Base-by-base conservation (phyloP, 2,113 vertebrate species). In the Esox niger region DNA sequence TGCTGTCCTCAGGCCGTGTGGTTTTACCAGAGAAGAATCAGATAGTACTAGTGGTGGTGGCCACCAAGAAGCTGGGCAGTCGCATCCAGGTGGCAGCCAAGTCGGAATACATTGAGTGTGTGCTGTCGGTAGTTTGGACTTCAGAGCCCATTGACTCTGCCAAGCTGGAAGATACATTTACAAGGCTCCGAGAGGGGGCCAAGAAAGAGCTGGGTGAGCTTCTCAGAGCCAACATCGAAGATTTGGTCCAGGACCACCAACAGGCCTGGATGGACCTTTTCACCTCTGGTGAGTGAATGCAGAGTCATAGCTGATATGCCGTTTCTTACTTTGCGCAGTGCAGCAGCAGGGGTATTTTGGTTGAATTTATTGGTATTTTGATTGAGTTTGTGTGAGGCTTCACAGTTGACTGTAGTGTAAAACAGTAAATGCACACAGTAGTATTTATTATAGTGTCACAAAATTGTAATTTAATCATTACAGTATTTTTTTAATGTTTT, bases 191-290 rank as follows among this genome's bases (percentile, higher is more conserved):
- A 75, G 96, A 97, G 2, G 84, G 88, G 0, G 94, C 93, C 49
- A 94, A 91, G 58, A 93, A 90, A 49, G 96, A 99, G 77, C 92
- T 99, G 87, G 82, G 84, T 70, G 95, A 98, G 71, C 87, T 97
- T 66, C 82, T 98, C 84, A 88, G 89, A 66, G 80, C 88, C 76
- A 90, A 80, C 0, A 82, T 91, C 4, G 91, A 95, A 0, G 92
- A 95, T 9, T 83, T 98, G 62, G 85, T 95, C 6, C 79, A 81
- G 43, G 94, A 96, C 31, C 97, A 99, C 86, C 95, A 93, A 76
- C 91, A 91, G 79, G 93, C 92, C n/a, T 99, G 97, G 97, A 85
- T 89, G 15, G 95, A 98, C 76, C 92, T 98, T 49, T 97, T 99
- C 79, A 93, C 93, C 78, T 96, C 97, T 80, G 97, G 97, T 96